Evolutionary conservation across 53 echinoderm and acorn worm species (phyloP).

Genomic region (Holothuria leucospilota): DNA sequence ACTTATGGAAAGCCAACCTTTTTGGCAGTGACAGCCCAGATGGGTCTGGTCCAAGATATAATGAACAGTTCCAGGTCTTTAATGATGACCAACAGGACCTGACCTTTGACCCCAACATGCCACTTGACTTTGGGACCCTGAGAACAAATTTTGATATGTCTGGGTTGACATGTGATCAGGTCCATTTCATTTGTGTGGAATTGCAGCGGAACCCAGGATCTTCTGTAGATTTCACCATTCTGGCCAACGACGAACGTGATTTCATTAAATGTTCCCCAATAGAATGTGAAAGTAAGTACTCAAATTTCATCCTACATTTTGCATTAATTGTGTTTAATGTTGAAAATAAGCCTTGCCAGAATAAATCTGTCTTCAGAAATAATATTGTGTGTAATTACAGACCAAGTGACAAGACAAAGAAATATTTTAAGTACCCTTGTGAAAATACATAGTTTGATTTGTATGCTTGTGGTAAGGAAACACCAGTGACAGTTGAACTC

Average conservation of each 20-base stretch:
- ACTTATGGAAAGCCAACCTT: slow-evolving; percentile 81
- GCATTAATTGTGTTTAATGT: too few relatives aligned
- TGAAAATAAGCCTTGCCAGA: too few relatives aligned
- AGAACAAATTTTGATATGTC: slow-evolving; percentile 80
- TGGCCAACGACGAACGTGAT: slow-evolving; percentile 63
- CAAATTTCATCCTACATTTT: not conserved
- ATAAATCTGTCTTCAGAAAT: too few relatives aligned
- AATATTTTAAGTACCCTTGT: too few relatives aligned
- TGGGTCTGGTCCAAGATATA: slow-evolving; percentile 71
- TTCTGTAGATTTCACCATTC: slow-evolving; percentile 70
- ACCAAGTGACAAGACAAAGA: too few relatives aligned
- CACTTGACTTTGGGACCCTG: slow-evolving; percentile 68
- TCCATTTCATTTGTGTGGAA: slow-evolving; percentile 82
- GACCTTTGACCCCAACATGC: slow-evolving; percentile 66
- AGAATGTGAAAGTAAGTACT: slow-evolving; percentile 43
- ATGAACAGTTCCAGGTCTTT: slow-evolving; percentile 73
- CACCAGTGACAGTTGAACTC: too few relatives aligned
- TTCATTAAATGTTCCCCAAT: slow-evolving; percentile 40
- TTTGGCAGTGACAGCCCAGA: slow-evolving; percentile 78
- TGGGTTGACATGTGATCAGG: slow-evolving; percentile 67
- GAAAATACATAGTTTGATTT: too few relatives aligned
- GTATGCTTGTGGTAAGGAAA: too few relatives aligned
- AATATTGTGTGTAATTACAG: too few relatives aligned
- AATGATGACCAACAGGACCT: slow-evolving; percentile 62
- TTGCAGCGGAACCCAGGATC: slow-evolving; percentile 74